phyloP scores from a whole-genome alignment of 2,888 invertebrate genomes.

The Drosophila mettleri region DNA sequence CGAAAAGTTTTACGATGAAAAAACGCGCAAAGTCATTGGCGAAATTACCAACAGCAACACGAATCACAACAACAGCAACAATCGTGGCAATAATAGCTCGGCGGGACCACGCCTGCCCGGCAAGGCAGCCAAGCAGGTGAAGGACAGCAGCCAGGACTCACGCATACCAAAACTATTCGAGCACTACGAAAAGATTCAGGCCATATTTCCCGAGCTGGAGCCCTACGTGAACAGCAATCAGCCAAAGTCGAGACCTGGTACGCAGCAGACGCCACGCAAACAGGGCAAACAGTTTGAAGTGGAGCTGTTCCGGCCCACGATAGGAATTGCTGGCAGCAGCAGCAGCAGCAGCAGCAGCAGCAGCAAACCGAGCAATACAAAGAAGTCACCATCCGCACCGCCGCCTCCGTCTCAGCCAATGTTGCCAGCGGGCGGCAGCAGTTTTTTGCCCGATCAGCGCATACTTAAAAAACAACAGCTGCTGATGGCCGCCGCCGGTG shows the following conservation, averaged over 20 bases:
- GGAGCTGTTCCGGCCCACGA: slow-evolving; percentile 61
- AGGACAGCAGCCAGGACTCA: slow-evolving; percentile 82
- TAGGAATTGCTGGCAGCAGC: slow-evolving; percentile 33
- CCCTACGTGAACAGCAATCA: slow-evolving; percentile 83
- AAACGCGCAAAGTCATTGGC: slow-evolving; percentile 75
- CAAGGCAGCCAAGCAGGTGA: slow-evolving; percentile 85
- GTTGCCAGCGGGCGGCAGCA: slow-evolving; percentile 64
- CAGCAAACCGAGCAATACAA: slow-evolving; percentile 83
- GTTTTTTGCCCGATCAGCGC: slow-evolving; percentile 79
- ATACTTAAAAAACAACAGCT: slow-evolving; percentile 82
- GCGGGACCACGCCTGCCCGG: slow-evolving; percentile 68
- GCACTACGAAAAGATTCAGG: slow-evolving; percentile 91
- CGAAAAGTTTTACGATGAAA: slow-evolving; percentile 73
- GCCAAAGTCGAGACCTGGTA: slow-evolving; percentile 44
- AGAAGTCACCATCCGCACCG: slow-evolving; percentile 81
- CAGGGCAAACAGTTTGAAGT: slow-evolving; percentile 70
- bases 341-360: slow-evolving; percentile 60
- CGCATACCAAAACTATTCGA: slow-evolving; percentile 90
- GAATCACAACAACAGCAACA: slow-evolving; percentile 24
- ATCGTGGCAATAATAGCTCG: slow-evolving; percentile 30
- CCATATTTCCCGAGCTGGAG: slow-evolving; percentile 90
- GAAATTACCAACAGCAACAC: slow-evolving; percentile 53
- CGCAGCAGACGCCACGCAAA: slow-evolving; percentile 41
- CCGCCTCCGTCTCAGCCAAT: slow-evolving; percentile 68
- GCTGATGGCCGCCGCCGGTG: slow-evolving; percentile 76